phyloP scores from a whole-genome alignment of 2,113 vertebrate species.

The Toxotes jaculatrix region DNA sequence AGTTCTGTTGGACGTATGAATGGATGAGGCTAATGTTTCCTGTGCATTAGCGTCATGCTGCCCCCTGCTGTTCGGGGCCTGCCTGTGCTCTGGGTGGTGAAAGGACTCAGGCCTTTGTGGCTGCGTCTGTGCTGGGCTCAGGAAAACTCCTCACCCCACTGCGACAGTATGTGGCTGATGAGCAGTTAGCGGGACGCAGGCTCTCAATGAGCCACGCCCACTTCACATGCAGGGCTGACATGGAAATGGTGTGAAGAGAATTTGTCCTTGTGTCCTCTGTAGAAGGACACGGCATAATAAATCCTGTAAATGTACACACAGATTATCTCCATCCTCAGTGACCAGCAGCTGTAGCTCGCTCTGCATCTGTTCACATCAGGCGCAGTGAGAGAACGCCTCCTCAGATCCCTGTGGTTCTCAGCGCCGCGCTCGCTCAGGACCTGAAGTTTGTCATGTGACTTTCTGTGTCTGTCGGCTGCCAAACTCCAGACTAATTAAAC shows the following conservation, averaged over 20 bases:
- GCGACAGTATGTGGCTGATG: conserved; percentile 10
- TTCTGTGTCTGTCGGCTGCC: background rate
- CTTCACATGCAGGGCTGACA: conserved; percentile 25
- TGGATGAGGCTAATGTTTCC: too few relatives aligned
- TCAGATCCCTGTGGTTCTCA: background rate
- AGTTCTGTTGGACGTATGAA: too few relatives aligned
- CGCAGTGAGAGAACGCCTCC: too few relatives aligned
- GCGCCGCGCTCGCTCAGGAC: background rate
- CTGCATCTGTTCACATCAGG: too few relatives aligned
- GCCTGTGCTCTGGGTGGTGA: too few relatives aligned
- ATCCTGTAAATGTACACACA: background rate
- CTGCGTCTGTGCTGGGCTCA: background rate
- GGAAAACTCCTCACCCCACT: conserved; percentile 7
- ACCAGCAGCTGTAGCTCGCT: too few relatives aligned
- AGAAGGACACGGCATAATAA: background rate
- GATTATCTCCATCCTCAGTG: too few relatives aligned
- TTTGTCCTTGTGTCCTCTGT: conserved; percentile 1
- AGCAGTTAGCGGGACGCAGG: conserved; percentile 1
- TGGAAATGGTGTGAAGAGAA: background rate
- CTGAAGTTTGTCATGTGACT: background rate
- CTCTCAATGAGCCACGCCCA: conserved; percentile 22
- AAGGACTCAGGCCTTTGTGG: too few relatives aligned
- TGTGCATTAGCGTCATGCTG: conserved; percentile 15
- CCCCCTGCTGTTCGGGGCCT: conserved; percentile 47
- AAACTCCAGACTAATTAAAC: background rate